These are phyloP conservation scores for Onychostoma macrolepis DNA, from an alignment of 2,113 vertebrate genomes.

Conservation along the genomic window DNA sequence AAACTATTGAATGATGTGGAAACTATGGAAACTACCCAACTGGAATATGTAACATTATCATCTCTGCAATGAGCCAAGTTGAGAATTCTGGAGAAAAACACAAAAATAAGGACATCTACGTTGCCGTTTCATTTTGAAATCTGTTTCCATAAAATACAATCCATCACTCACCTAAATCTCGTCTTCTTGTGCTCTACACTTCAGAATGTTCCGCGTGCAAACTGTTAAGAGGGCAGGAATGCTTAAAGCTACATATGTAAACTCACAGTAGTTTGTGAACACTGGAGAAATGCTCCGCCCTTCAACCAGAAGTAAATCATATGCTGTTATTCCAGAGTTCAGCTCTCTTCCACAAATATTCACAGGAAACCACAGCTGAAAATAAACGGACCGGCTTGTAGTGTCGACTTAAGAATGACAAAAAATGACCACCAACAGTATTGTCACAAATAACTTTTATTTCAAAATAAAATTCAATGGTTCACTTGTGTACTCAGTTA, in stretches of 20 bases:
- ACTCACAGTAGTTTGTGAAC: constrained; percentile 39
- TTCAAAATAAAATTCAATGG: neutral
- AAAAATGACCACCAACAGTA: neutral
- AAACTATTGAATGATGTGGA: neutral
- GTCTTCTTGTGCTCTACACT: neutral
- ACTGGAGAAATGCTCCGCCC: neutral
- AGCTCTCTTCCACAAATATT: neutral
- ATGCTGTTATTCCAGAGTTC: constrained; percentile 25
- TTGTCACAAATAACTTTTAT: neutral
- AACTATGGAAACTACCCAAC: neutral
- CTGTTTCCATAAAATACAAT: neutral
- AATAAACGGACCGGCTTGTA: neutral
- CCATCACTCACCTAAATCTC: neutral
- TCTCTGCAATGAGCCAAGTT: neutral
- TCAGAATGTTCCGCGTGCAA: neutral
- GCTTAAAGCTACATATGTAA: constrained; percentile 40
- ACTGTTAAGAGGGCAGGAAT: neutral
- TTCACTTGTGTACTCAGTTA: neutral
- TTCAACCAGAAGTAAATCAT: constrained; percentile 10
- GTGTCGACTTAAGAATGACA: neutral
- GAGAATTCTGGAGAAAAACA: neutral
- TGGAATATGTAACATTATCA: neutral
- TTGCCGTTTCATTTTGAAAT: neutral
- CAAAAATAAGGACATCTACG: neutral
- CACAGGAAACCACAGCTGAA: constrained; percentile 27